Percentiles rank a stretch among this genome's conserved stretches.
These are phyloP conservation scores for Labroides dimidiatus DNA, from an alignment of 2,797 vertebrate genomes.

Conservation along the genomic window DNA sequence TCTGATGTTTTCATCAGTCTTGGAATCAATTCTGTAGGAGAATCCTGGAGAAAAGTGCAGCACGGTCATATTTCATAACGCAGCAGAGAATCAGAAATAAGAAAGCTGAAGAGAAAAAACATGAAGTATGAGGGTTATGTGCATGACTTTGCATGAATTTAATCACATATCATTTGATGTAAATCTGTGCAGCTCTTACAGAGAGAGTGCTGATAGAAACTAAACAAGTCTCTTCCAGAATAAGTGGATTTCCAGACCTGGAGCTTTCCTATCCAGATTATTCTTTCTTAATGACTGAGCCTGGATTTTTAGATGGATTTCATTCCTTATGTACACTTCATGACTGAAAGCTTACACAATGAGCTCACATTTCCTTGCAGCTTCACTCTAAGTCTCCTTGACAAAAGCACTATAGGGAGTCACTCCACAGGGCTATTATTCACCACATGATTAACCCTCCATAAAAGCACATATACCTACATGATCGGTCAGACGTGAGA, in stretches of 20 bases:
- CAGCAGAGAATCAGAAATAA: not conserved
- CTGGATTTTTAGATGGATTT: too few relatives aligned
- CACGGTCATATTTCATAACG: slow-evolving; percentile 8
- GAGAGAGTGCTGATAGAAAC: not conserved
- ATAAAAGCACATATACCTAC: not conserved
- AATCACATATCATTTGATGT: slow-evolving; percentile 1
- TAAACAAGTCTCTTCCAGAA: too few relatives aligned
- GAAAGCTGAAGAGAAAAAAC: not conserved
- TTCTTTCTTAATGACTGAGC: too few relatives aligned
- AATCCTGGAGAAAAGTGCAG: not conserved
- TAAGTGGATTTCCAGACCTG: too few relatives aligned
- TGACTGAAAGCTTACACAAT: too few relatives aligned
- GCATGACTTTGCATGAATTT: not conserved
- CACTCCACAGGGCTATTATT: too few relatives aligned
- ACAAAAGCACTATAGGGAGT: too few relatives aligned
- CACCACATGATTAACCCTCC: not conserved
- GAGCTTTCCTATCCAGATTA: too few relatives aligned
- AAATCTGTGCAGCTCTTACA: not conserved
- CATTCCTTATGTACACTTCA: too few relatives aligned
- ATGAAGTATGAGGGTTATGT: slow-evolving; percentile 5
- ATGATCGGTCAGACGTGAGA: not conserved
- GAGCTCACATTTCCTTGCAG: too few relatives aligned
- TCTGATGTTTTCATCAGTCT: slow-evolving; percentile 4
- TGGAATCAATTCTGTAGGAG: slow-evolving; percentile 18
- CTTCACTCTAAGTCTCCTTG: too few relatives aligned